Percentiles rank a stretch among this genome's conserved stretches.
phyloP scores from a whole-genome alignment of 2,797 vertebrate species.

The Orientallactaga sibirica region DNA sequence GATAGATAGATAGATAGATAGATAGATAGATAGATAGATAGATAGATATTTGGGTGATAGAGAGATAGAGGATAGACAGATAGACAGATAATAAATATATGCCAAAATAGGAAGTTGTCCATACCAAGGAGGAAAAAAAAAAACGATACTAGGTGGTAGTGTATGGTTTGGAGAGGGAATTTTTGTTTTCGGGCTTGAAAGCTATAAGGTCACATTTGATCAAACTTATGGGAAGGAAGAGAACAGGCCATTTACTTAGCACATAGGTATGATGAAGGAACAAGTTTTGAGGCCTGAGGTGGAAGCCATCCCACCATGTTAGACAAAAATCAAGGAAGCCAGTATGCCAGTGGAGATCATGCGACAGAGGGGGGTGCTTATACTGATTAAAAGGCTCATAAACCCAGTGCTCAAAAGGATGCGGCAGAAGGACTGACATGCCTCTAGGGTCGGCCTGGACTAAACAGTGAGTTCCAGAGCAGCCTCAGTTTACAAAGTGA shows the following conservation, averaged over 20 bases:
- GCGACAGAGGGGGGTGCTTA: background rate
- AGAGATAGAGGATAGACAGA: too few relatives aligned
- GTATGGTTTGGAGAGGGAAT: accelerated
- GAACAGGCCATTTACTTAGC: background rate
- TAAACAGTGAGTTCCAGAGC: background rate
- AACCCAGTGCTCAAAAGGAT: background rate
- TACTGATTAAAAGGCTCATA: background rate
- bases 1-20: too few relatives aligned
- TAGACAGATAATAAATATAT: background rate
- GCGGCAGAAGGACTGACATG: background rate
- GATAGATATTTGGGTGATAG: too few relatives aligned
- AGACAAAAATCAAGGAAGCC: background rate
- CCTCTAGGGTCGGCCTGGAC: background rate
- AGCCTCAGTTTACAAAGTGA: background rate
- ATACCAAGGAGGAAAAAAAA: background rate
- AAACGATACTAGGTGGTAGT: background rate
- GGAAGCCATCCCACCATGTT: background rate
- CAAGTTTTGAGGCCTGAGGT: background rate
- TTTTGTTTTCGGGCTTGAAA: background rate
- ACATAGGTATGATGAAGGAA: background rate
- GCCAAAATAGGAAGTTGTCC: background rate
- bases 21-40: too few relatives aligned
- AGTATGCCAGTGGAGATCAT: background rate
- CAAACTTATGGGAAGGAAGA: background rate
- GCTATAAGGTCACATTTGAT: background rate